Percentiles rank a stretch among this genome's conserved stretches.
Evolutionary conservation across 2,797 vertebrate genomes (phyloP).

Genomic region (Pygocentrus nattereri): DNA sequence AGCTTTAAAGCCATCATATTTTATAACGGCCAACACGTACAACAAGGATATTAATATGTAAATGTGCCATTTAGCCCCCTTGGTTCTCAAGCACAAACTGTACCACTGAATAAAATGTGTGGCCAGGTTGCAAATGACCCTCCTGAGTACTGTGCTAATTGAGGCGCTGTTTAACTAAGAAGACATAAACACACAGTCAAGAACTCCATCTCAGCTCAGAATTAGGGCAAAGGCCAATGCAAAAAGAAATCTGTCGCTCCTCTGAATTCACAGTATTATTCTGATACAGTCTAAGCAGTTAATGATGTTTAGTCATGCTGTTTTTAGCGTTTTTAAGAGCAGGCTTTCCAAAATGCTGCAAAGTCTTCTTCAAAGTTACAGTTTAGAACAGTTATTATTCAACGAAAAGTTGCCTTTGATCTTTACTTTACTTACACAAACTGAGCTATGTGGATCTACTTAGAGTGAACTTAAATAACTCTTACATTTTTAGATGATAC

Average conservation of each 20-base stretch:
- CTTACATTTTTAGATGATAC: neutral
- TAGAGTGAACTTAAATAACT: neutral
- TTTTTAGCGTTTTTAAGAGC: neutral
- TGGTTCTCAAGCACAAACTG: slow-evolving; percentile 51
- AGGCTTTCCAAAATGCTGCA: neutral
- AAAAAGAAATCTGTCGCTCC: slow-evolving; percentile 17
- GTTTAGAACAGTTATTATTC: neutral
- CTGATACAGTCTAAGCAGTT: neutral
- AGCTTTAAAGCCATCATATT: slow-evolving; percentile 62
- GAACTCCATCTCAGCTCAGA: slow-evolving; percentile 4
- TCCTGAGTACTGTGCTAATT: slow-evolving; percentile 68
- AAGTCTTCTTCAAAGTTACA: neutral
- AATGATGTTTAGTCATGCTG: neutral
- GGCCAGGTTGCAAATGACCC: slow-evolving; percentile 73
- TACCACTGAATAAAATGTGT: slow-evolving; percentile 31
- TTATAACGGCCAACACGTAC: slow-evolving; percentile 61
- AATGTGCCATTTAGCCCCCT: slow-evolving; percentile 65
- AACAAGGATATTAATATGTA: slow-evolving; percentile 66
- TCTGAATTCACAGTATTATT: neutral
- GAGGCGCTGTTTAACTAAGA: slow-evolving; percentile 64
- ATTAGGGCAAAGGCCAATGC: slow-evolving; percentile 4
- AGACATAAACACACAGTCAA: slow-evolving; percentile 48
- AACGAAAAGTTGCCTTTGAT: neutral
- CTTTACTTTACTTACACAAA: neutral
- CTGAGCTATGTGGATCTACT: neutral